phyloP scores from a whole-genome alignment of 2,797 vertebrate genomes.

The Sparidentex hasta region DNA sequence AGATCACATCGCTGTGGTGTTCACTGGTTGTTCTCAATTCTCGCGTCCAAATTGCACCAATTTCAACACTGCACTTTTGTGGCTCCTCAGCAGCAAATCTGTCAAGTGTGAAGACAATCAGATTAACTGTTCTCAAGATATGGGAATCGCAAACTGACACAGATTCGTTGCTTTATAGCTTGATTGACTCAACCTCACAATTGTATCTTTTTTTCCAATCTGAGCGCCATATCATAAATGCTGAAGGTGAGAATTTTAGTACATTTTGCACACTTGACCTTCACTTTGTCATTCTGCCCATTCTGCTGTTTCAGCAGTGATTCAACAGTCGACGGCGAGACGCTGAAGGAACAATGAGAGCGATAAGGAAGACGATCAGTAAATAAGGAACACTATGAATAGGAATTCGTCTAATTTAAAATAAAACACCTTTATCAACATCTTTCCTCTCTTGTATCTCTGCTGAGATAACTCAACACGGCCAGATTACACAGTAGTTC shows the following conservation, averaged over 20 bases:
- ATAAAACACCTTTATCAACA: slow-evolving; percentile 29
- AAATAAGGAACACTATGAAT: slow-evolving; percentile 36
- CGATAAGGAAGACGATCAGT: slow-evolving; percentile 31
- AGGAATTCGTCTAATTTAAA: slow-evolving; percentile 3
- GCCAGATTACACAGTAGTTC: slow-evolving; percentile 36
- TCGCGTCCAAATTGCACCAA: no score
- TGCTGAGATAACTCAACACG: slow-evolving; percentile 30
- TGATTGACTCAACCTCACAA: no score
- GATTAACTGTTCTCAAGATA: no score
- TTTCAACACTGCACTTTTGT: no score
- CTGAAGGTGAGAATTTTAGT: not conserved
- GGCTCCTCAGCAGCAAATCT: no score
- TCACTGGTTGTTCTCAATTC: no score
- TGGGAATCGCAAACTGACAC: no score
- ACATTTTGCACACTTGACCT: slow-evolving; percentile 19
- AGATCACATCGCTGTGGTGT: no score
- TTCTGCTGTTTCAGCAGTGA: slow-evolving; percentile 27
- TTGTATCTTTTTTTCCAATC: not conserved
- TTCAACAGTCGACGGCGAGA: slow-evolving; percentile 20
- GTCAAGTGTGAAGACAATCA: no score
- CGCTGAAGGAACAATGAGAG: slow-evolving; percentile 5
- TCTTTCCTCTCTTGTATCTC: slow-evolving; percentile 18
- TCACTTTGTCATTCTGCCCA: slow-evolving; percentile 22
- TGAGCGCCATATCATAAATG: not conserved
- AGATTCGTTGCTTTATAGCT: no score